Evolutionary conservation across 2,113 vertebrate genomes (phyloP), one percentile per base, ranked within the genome.

Genomic region (Alaudala cheleensis): DNA sequence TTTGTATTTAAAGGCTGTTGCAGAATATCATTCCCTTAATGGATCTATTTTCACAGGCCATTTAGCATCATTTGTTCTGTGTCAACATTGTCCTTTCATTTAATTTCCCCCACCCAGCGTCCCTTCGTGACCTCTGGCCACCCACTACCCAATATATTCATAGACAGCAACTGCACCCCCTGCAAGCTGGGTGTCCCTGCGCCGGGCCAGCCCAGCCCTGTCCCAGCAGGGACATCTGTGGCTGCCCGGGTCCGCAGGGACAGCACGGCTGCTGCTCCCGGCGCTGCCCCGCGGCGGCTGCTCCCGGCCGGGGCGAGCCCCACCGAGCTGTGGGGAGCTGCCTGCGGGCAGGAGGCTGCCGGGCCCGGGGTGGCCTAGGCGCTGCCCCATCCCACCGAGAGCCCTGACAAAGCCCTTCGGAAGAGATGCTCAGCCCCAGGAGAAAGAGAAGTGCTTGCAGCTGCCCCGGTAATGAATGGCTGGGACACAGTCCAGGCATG

Each of bases 41-140:
- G 95, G 89, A 40, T 50, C 83, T 95, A 22, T 78, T 95, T 95
- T 88, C 91, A 94, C 95, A 96, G 86, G 77, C 72, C 81, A 86
- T 94, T 96, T 96, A 92, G 77, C 91, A 86, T 93, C 83, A 95
- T 95, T 96, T 94, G 60, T 84, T 96, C 91, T 86, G 56, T 94
- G 91, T 96, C 86, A 95, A 94, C 91, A 86, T 54, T 71, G 81
- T 91, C 67, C 72, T 95, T 88, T 89, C 64, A 93, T 95, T 95
- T 86, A 78, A 60, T 40, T 81, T 81, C 61, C 60, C 72, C 84
- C 89, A 91, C 90, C 89, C 92, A 47, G 56, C 1, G 34, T 91
- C 93, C 86, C 77, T 80, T 86, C 69, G 86, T 71, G 89, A 95
- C 81, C 89, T 91, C 72, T 34, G 72, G 84, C 81, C 96, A 94